Evolutionary conservation across 2,113 vertebrate genomes (phyloP), one percentile per base, ranked within the genome.

Genomic region (Psittacus erithacus): DNA sequence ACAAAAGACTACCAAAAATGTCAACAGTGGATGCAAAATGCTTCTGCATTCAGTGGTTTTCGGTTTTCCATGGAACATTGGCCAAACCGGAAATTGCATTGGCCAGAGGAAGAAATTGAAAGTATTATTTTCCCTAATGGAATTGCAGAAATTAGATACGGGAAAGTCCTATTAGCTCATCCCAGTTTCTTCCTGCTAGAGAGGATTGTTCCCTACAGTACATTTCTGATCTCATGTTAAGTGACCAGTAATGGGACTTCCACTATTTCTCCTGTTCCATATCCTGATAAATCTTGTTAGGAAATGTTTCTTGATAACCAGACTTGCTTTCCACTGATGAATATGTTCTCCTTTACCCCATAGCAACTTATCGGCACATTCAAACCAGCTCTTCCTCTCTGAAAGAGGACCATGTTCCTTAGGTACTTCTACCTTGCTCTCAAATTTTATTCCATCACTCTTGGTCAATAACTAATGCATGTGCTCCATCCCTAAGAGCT

Each of bases 121-220:
- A 91, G 73, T 1, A 7, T 63, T 76, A 77, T 83, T 96, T 97
- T 95, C 93, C 95, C 47, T 71, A n/a, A 9, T 27, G 92, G 93
- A 94, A 59, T 20, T 86, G 82, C 76, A 95, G 90, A 87, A 90
- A 86, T 90, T 19, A 70, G 79, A 77, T 23, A 68, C 41, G 62
- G 96, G 96, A 96, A 96, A 95, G 76, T 96, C 76, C 88, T 69
- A 35, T 93, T 81, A 92, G 87, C 92, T 97, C 94, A 91, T 80
- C 79, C 70, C 4, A 4, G 18, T 46, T 29, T 60, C 43, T 71
- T 67, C 91, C 95, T 89, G 81, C 64, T 20, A 29, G 12, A n/a
- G 39, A 93, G 35, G 57, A 60, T 47, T 92, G 52, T 74, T 96
- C 75, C 87, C 82, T 73, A 8, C 23, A 14, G 46, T 8, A 75